phyloP scores from a whole-genome alignment of 1,140 invertebrate genomes.

The Bombus waltoni region DNA sequence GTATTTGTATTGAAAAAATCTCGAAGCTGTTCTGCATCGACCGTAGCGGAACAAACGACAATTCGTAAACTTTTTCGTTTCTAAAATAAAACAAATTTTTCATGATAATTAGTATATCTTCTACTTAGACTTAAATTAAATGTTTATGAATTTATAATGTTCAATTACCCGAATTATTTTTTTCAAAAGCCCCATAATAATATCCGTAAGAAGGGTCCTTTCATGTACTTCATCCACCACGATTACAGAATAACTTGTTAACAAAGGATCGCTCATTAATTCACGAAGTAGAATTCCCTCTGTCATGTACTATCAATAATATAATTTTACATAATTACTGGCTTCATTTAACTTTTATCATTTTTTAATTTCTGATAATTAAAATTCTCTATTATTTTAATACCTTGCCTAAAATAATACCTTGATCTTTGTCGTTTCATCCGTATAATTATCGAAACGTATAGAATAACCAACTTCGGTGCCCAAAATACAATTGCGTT shows the following conservation, averaged over 20 bases:
- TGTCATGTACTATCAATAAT: constrained; percentile 92
- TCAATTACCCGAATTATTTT: constrained; percentile 90
- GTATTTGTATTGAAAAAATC: constrained; percentile 94
- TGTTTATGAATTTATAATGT: neutral
- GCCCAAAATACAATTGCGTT: constrained; percentile 90
- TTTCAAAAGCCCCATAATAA: constrained; percentile 96
- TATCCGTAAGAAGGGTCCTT: constrained; percentile 95
- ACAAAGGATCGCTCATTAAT: constrained; percentile 96
- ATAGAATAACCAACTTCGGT: constrained; percentile 96
- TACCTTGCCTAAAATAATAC: constrained; percentile 78
- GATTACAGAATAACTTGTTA: constrained; percentile 94
- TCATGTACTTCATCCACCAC: constrained; percentile 99
- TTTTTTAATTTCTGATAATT: neutral
- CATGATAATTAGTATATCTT: neutral
- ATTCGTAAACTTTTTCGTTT: constrained; percentile 93
- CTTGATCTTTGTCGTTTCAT: constrained; percentile 92
- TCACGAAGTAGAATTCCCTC: constrained; percentile 97
- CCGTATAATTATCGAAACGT: constrained; percentile 93
- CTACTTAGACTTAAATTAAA: neutral
- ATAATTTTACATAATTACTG: neutral
- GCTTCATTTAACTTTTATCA: neutral
- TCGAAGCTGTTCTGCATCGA: constrained; percentile 94
- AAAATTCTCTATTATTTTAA: neutral
- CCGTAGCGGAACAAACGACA: constrained; percentile 97
- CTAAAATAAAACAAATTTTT: constrained; percentile 75